Base-by-base conservation (phyloP, 2,113 vertebrate genomes). In the Leiothrix lutea region DNA sequence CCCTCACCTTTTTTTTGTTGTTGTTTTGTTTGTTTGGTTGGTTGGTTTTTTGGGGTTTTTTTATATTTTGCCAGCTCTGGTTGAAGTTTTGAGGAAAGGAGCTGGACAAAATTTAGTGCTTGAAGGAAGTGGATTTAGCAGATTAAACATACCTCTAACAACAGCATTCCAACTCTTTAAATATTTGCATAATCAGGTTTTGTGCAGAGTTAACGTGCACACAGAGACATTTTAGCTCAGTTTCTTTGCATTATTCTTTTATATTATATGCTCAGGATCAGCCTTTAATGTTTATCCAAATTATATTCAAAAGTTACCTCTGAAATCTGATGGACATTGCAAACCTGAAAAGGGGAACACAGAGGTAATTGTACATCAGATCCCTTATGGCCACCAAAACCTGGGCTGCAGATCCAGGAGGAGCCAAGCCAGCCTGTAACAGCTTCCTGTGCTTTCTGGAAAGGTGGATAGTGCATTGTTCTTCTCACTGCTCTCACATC, bases 331-430 rank as follows among this genome's bases (percentile, higher is more conserved):
- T 0, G 0, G 36, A 25, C n/a, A 14, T 8, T 29, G 36, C 29
- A 70, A 51, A 78, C 35, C 8, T 51, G 50, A 14, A 23, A 60
- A 35, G 12, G 26, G 31, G 24, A 87, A 51, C 40, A 23, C 0
- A 9, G 28, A 60, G 15, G 24, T 25, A 69, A 54, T 5, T 42
- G 6, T 5, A 4, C 4, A 28, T 12, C 40, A 53, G n/a, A 26
- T 48, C 24, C 5, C 0, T 44, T 19, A 48, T 0, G 4, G 65
- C 10, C 28, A 51, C 28, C 42, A 56, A 38, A 54, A 35, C 2
- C 40, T 15, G 12, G 29, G 57, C n/a, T 90, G 31, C 78, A 57
- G 56, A 24, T 6, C 33, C 69, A 14, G 31, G 51, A 36, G 36
- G 26, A 25, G 58, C 36, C 18, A 38, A 57, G 42, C 7, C 73